Evolutionary conservation across 1,140 invertebrate genomes (phyloP), one percentile per base, ranked within the genome.

Genomic region (Drosophila takahashii): DNA sequence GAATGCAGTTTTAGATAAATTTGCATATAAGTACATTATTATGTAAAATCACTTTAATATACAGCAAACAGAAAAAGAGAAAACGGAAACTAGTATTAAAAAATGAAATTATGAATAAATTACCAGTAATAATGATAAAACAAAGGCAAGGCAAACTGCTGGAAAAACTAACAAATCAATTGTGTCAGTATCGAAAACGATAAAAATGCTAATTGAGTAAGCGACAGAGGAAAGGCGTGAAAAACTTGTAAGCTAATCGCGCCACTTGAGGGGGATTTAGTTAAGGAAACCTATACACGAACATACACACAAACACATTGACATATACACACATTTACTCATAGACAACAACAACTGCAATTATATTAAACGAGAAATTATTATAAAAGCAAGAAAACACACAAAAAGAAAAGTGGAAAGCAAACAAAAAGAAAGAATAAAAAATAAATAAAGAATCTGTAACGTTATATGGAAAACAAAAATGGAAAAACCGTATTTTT

Each of bases 381-480:
- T 81, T 78, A 89, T 78, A 89, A 89, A 90, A 81, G 52, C 58
- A 71, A 90, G 44, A 79, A 81, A 79, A 86, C 44, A 78, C 62
- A 85, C 60, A 83, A 84, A 84, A 78, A 76, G 65, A 79, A 77
- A 66, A 83, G 61, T 69, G 64, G 50, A 76, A 53, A 72, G 75
- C 67, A 48, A 72, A 62, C 71, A 77, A 75, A 74, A 71, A 53
- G 69, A 76, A 54, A 48, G 66, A 60, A 50, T 61, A 62, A 76
- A 78, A 74, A 78, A 69, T 86, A 86, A 84, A 91, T 91, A 85
- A 84, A 90, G 86, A 91, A 91, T 90, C 85, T 91, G 81, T 91
- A 91, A 90, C 86, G 90, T 91, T 91, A 91, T 91, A 91, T 91
- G 90, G 74, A 91, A 91, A 91, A 89, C 72, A 65, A 77, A 80